Evolutionary conservation across 2,888 invertebrate genomes (phyloP).

Genomic region (Hirudinaria manillensis): DNA sequence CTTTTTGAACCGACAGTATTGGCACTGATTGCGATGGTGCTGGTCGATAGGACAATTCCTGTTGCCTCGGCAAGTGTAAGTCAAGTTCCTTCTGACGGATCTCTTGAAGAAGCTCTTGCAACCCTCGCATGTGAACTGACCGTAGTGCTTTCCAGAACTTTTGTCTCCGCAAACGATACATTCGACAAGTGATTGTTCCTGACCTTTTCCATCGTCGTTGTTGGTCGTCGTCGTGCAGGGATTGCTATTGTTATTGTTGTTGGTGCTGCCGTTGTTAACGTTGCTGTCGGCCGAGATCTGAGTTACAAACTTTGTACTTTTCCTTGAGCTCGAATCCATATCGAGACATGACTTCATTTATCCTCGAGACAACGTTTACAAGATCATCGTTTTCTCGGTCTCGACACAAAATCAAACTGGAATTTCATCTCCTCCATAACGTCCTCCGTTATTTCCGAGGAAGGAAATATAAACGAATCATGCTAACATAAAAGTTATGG

Average conservation of each 20-base stretch:
- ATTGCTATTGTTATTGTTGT: conserved; percentile 21
- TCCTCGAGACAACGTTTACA: no score
- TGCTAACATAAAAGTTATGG: conserved; percentile 14
- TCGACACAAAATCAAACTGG: no score
- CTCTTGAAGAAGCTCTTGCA: conserved; percentile 99
- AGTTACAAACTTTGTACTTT: conserved; percentile 6
- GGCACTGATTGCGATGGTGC: conserved; percentile 98
- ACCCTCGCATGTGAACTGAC: conserved; percentile 91
- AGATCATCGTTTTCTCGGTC: no score
- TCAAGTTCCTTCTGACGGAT: conserved; percentile 90
- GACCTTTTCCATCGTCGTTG: conserved; percentile 1
- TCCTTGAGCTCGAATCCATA: conserved; percentile 9
- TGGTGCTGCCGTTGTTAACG: background rate
- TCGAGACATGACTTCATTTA: conserved; percentile 5
- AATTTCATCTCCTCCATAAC: background rate
- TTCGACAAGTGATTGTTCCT: conserved; percentile 63
- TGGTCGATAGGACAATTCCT: conserved; percentile 97
- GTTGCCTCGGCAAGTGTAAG: conserved; percentile 93
- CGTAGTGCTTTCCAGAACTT: conserved; percentile 96
- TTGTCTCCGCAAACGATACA: conserved; percentile 98
- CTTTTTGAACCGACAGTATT: conserved; percentile 95
- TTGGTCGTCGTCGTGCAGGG: conserved; percentile 57
- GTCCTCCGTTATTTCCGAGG: conserved; percentile 3
- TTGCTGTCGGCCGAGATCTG: conserved; percentile 1
- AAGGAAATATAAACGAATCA: conserved; percentile 14